Percentiles rank a stretch among this genome's conserved stretches.
phyloP scores from a whole-genome alignment of 2,113 vertebrate genomes.

The Indicator indicator region DNA sequence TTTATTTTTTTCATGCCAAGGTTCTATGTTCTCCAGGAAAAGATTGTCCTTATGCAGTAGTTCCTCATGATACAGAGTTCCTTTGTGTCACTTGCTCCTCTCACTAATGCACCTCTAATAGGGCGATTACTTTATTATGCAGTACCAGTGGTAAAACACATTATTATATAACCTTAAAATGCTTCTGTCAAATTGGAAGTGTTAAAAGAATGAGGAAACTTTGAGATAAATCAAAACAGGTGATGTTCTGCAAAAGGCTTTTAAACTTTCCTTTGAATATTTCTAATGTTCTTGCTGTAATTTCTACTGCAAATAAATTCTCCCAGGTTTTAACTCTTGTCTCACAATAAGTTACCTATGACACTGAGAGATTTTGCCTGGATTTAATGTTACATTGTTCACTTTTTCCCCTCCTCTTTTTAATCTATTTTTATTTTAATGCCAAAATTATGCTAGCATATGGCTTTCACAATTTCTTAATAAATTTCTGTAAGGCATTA shows the following conservation, averaged over 20 bases:
- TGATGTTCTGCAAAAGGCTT: constrained; percentile 37
- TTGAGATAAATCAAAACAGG: constrained; percentile 63
- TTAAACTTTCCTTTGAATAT: constrained; percentile 40
- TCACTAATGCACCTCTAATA: constrained; percentile 72
- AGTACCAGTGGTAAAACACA: constrained; percentile 38
- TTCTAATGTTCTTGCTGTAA: constrained; percentile 55
- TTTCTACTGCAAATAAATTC: constrained; percentile 54
- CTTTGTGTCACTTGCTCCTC: constrained; percentile 54
- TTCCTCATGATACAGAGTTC: constrained; percentile 40
- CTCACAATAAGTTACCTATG: constrained; percentile 49
- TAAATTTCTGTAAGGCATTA: constrained; percentile 11
- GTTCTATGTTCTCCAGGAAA: constrained; percentile 33
- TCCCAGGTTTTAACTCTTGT: constrained; percentile 46
- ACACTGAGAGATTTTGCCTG: constrained; percentile 40
- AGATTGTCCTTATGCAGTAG: constrained; percentile 51
- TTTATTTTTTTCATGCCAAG: background rate
- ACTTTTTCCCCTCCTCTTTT: background rate
- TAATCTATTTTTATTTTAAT: constrained; percentile 47
- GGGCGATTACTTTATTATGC: constrained; percentile 64
- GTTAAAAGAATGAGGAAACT: constrained; percentile 54
- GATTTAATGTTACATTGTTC: constrained; percentile 1
- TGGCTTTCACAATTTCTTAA: constrained; percentile 4
- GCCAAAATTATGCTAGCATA: constrained; percentile 5
- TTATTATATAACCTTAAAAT: constrained; percentile 58
- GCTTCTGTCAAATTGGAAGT: constrained; percentile 58